These are phyloP conservation scores for Carassius carassius DNA, from an alignment of 2,113 vertebrate species.

Conservation along the genomic window DNA sequence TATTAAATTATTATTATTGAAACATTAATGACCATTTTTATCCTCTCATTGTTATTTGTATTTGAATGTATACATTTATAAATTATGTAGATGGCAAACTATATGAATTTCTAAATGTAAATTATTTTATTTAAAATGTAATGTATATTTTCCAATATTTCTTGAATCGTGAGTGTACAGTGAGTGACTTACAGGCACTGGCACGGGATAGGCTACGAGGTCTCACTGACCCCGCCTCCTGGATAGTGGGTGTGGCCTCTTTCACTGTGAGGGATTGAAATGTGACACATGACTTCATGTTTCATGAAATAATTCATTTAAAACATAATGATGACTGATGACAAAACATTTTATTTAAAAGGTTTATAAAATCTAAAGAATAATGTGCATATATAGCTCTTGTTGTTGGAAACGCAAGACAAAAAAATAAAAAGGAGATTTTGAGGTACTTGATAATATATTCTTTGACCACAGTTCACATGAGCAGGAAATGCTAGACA, in stretches of 20 bases:
- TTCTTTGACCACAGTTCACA: not conserved
- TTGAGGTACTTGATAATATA: too few relatives aligned
- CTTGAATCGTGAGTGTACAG: not conserved
- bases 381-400: too few relatives aligned
- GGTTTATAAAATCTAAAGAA: not conserved
- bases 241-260: constrained; percentile 35
- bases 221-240: constrained; percentile 14
- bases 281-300: not conserved
- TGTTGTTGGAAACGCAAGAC: not conserved
- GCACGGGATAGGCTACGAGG: not conserved
- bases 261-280: constrained; percentile 23
- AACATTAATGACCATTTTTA: not conserved
- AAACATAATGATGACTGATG: not conserved
- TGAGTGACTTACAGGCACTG: constrained; percentile 44
- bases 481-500: constrained; percentile 24
- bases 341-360: not conserved
- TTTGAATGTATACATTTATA: not conserved
- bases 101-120: not conserved
- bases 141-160: not conserved
- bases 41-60: not conserved
- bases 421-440: not conserved
- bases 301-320: not conserved
- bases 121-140: not conserved
- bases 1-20: not conserved
- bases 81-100: not conserved